Conservation (phyloP, 2,797 vertebrate genomes). For the Ibycter americanus region DNA sequence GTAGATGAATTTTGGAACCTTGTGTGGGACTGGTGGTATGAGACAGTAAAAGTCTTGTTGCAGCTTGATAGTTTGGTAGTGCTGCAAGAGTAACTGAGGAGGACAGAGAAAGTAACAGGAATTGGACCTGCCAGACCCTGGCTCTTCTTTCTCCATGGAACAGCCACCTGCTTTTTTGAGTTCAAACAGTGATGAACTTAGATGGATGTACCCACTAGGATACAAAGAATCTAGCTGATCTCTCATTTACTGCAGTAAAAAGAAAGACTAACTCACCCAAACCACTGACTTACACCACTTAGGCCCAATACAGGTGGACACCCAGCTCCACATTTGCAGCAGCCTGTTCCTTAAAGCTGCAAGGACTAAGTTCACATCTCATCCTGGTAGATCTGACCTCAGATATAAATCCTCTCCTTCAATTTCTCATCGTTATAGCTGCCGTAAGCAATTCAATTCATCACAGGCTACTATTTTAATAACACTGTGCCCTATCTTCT, state of each 20-base stretch:
- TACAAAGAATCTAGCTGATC: background rate
- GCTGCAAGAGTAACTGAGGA: background rate
- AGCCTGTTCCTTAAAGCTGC: background rate
- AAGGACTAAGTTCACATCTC: background rate
- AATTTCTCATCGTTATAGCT: background rate
- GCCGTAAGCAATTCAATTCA: background rate
- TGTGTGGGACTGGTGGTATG: too few relatives aligned
- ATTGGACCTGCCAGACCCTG: background rate
- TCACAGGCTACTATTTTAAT: background rate
- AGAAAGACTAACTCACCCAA: background rate
- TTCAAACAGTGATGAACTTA: background rate
- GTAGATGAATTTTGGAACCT: too few relatives aligned
- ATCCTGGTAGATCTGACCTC: background rate
- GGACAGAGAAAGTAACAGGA: background rate
- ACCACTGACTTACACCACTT: background rate
- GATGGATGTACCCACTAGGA: background rate
- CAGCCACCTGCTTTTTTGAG: background rate
- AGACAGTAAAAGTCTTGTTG: too few relatives aligned
- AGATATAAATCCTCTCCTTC: background rate
- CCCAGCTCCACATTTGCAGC: background rate
- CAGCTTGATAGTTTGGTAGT: too few relatives aligned
- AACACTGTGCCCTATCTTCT: background rate
- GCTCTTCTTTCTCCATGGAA: background rate
- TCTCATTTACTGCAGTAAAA: background rate
- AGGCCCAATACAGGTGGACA: background rate